phyloP scores from a whole-genome alignment of 1,140 invertebrate genomes.

The Platyscapa corneri region DNA sequence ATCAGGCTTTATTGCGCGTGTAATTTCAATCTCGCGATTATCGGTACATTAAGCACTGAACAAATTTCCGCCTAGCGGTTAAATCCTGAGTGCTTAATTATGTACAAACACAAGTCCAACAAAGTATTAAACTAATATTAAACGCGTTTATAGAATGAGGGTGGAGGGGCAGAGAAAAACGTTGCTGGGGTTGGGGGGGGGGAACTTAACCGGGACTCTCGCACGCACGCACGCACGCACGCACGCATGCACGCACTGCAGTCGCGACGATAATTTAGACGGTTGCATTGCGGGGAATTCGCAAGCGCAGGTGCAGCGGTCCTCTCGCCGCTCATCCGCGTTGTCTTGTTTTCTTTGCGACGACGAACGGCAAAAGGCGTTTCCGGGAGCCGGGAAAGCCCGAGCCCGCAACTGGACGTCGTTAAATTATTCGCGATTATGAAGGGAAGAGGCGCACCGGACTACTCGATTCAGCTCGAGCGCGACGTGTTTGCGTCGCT shows the following conservation, averaged over 20 bases:
- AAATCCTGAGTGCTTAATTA: slow-evolving; percentile 16
- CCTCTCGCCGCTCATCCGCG: neutral
- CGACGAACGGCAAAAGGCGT: neutral
- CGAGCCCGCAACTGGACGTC: neutral
- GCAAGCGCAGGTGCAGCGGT: neutral
- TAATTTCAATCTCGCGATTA: slow-evolving; percentile 23
- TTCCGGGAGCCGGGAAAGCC: neutral
- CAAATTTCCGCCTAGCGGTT: slow-evolving; percentile 29
- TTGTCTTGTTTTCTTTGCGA: neutral
- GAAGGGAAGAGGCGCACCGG: neutral
- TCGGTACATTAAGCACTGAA: neutral
- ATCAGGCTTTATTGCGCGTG: slow-evolving; percentile 13
- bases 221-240: too few species aligned
- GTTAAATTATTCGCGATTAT: neutral
- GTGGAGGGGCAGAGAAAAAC: neutral
- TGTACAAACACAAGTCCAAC: neutral
- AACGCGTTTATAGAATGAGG: neutral
- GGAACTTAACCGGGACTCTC: neutral
- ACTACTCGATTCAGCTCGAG: neutral
- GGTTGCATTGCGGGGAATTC: neutral
- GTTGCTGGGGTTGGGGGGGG: neutral
- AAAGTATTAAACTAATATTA: slow-evolving; percentile 5
- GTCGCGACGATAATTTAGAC: neutral
- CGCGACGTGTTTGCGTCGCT: neutral
- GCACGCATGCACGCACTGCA: too few species aligned